These are phyloP conservation scores for Onthophagus sagittarius DNA, from an alignment of 2,888 invertebrate species.

Conservation along the genomic window DNA sequence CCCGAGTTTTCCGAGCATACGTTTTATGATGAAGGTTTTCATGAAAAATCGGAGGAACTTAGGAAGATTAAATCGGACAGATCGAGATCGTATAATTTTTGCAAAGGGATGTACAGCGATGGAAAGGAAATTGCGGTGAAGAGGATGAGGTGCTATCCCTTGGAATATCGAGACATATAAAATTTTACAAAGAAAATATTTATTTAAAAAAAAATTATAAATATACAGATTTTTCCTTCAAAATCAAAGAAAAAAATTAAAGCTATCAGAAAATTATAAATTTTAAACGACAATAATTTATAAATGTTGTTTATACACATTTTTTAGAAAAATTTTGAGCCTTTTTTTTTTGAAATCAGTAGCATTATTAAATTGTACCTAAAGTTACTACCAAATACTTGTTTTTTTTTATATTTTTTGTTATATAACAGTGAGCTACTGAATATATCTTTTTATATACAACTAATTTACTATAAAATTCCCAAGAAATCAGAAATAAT, in stretches of 20 bases:
- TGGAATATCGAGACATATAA: constrained; percentile 24
- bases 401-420: constrained; percentile 7
- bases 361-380: constrained; percentile 18
- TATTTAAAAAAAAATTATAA: constrained; percentile 35
- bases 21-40: constrained; percentile 38
- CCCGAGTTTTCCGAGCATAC: constrained; percentile 27
- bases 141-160: constrained; percentile 22
- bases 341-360: constrained; percentile 26
- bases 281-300: not conserved
- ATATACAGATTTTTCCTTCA: constrained; percentile 26
- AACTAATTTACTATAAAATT: constrained; percentile 4
- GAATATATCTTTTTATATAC: constrained; percentile 17
- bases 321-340: constrained; percentile 25
- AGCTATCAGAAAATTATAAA: constrained; percentile 14
- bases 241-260: constrained; percentile 32
- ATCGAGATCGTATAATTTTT: constrained; percentile 35
- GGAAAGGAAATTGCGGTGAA: constrained; percentile 28
- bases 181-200: constrained; percentile 34
- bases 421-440: constrained; percentile 27
- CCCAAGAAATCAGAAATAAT: not conserved
- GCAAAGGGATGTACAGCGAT: constrained; percentile 34
- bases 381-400: constrained; percentile 25
- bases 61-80: constrained; percentile 31
- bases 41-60: constrained; percentile 28
- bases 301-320: constrained; percentile 5